A percentile compares a stretch with the other conserved stretches of the same genome.
These are phyloP conservation scores for Cosmopolites sordidus DNA, from an alignment of 2,888 invertebrate genomes.

Conservation along the genomic window DNA sequence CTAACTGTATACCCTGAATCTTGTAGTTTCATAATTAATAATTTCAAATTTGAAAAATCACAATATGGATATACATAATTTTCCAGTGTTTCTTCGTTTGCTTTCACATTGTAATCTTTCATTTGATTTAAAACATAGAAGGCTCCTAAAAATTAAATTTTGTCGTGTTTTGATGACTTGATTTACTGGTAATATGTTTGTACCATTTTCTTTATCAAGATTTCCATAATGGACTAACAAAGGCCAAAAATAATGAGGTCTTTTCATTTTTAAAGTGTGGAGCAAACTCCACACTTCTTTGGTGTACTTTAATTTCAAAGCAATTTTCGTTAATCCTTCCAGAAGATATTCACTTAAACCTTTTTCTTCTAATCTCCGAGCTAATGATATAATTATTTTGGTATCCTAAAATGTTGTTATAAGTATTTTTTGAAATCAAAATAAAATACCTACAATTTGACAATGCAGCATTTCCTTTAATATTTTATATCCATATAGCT, in stretches of 20 bases:
- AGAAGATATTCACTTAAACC: conserved; percentile 50
- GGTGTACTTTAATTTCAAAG: conserved; percentile 50
- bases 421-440: not conserved
- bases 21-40: conserved; percentile 52
- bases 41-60: conserved; percentile 51
- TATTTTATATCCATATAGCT: conserved; percentile 52
- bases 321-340: conserved; percentile 43
- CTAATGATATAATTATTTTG: conserved; percentile 47
- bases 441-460: conserved; percentile 14
- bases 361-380: conserved; percentile 50
- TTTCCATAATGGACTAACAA: conserved; percentile 52
- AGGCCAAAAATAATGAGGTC: conserved; percentile 67
- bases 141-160: conserved; percentile 47
- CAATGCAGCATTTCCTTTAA: conserved; percentile 58
- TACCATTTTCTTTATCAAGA: conserved; percentile 55
- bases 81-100: conserved; percentile 57
- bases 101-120: conserved; percentile 52
- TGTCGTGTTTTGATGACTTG: not conserved
- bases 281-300: conserved; percentile 51
- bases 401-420: conserved; percentile 45
- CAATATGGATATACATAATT: conserved; percentile 56
- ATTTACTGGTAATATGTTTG: not conserved
- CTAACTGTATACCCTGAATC: conserved; percentile 47
- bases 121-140: conserved; percentile 54
- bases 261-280: conserved; percentile 38